phyloP scores from a whole-genome alignment of 2,113 vertebrate genomes.

The Salvelinus namaycush region DNA sequence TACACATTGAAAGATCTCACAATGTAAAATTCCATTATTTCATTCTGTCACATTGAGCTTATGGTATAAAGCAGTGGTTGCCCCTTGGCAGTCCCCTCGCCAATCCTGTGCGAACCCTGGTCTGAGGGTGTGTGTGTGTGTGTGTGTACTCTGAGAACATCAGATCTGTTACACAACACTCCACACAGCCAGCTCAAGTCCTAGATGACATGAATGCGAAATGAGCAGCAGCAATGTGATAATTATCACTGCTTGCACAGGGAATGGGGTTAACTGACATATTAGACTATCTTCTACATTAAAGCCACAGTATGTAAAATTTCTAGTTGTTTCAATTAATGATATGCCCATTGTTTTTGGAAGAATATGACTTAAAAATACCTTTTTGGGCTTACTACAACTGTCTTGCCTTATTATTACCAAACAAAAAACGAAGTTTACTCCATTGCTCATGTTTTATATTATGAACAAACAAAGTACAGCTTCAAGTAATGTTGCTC shows the following conservation, averaged over 20 bases:
- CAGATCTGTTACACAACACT: constrained; percentile 7
- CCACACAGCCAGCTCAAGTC: not conserved
- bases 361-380: too few relatives aligned
- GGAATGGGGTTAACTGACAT: not conserved
- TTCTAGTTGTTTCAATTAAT: too few relatives aligned
- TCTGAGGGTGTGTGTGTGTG: not conserved
- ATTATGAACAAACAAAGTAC: too few relatives aligned
- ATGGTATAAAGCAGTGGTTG: not conserved
- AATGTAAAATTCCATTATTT: not conserved
- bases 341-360: too few relatives aligned
- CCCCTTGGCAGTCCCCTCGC: not conserved
- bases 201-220: not conserved
- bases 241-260: not conserved
- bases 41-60: not conserved
- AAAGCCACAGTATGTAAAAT: too few relatives aligned
- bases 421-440: too few relatives aligned
- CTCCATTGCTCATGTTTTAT: too few relatives aligned
- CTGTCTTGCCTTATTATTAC: too few relatives aligned
- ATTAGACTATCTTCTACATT: not conserved
- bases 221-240: not conserved
- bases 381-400: too few relatives aligned
- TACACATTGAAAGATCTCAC: not conserved
- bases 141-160: not conserved
- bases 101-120: not conserved
- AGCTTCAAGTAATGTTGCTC: too few relatives aligned